Conservation (phyloP, 2,113 vertebrate species). For the Phoenicopterus ruber region DNA sequence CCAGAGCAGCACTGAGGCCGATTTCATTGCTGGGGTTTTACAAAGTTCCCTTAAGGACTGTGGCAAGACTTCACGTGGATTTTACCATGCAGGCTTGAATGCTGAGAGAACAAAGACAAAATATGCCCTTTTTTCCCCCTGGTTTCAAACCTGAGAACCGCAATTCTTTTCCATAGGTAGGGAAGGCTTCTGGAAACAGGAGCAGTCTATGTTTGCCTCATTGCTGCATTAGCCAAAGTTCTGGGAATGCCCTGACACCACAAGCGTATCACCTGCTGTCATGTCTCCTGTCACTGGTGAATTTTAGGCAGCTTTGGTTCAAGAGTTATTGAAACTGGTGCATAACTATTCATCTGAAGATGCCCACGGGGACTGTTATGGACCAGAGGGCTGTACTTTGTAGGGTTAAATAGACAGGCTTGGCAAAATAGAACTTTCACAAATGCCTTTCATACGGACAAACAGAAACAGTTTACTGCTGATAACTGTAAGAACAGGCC, state of each 20-base stretch:
- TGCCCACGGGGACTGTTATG: not conserved
- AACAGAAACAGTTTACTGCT: not conserved
- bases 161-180: not conserved
- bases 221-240: not conserved
- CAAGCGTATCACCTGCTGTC: not conserved
- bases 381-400: not conserved
- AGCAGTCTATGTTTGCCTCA: not conserved
- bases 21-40: not conserved
- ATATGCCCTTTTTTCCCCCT: not conserved
- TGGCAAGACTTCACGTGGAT: not conserved
- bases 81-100: not conserved
- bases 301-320: not conserved
- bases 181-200: not conserved
- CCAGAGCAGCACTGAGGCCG: not conserved
- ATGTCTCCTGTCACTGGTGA: not conserved
- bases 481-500: not conserved
- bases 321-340: not conserved
- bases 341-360: not conserved
- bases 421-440: not conserved
- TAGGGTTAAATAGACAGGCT: not conserved
- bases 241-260: not conserved
- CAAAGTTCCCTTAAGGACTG: not conserved
- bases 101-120: not conserved
- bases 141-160: not conserved
- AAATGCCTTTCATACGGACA: not conserved